A percentile compares a stretch with the other conserved stretches of the same genome.
Evolutionary conservation across 2,888 invertebrate species (phyloP).

Genomic region (Zhuqinia jingwanae): DNA sequence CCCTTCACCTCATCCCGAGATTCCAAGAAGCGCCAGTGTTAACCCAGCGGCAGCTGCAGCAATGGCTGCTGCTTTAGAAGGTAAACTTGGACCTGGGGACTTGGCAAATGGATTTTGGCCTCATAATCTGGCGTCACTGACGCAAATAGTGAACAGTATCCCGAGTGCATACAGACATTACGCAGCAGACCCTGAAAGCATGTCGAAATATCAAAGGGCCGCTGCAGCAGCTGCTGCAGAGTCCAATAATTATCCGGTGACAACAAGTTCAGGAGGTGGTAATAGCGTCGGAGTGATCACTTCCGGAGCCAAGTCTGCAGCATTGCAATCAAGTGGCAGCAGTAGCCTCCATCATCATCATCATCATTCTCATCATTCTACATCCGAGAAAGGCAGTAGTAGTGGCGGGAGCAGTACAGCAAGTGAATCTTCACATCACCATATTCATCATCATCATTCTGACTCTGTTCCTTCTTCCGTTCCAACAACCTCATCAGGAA

Average conservation of each 20-base stretch:
- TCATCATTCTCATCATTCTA: constrained; percentile 49
- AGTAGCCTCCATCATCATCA: constrained; percentile 21
- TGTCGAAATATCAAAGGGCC: constrained; percentile 76
- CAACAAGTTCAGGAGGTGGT: constrained; percentile 32
- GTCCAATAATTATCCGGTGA: constrained; percentile 45
- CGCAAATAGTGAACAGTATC: constrained; percentile 79
- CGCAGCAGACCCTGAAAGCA: constrained; percentile 75
- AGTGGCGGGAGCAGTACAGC: neutral
- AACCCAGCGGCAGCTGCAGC: constrained; percentile 68
- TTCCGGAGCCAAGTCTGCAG: constrained; percentile 41
- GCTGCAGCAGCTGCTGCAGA: constrained; percentile 67
- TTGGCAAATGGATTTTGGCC: constrained; percentile 77
- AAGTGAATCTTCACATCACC: constrained; percentile 30
- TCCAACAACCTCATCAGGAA: constrained; percentile 24
- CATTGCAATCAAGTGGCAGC: constrained; percentile 37
- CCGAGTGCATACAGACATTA: constrained; percentile 77
- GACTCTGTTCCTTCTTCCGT: constrained; percentile 15
- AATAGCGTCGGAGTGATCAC: constrained; percentile 52
- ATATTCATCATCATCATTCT: constrained; percentile 41
- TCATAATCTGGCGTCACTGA: constrained; percentile 77
- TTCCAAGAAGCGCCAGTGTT: constrained; percentile 62
- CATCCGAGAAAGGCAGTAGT: constrained; percentile 37
- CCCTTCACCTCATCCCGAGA: constrained; percentile 55
- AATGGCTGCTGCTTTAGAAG: constrained; percentile 73
- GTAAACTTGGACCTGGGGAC: constrained; percentile 71